These are phyloP conservation scores for Crypturellus undulatus DNA, from an alignment of 2,113 vertebrate genomes.

Conservation along the genomic window DNA sequence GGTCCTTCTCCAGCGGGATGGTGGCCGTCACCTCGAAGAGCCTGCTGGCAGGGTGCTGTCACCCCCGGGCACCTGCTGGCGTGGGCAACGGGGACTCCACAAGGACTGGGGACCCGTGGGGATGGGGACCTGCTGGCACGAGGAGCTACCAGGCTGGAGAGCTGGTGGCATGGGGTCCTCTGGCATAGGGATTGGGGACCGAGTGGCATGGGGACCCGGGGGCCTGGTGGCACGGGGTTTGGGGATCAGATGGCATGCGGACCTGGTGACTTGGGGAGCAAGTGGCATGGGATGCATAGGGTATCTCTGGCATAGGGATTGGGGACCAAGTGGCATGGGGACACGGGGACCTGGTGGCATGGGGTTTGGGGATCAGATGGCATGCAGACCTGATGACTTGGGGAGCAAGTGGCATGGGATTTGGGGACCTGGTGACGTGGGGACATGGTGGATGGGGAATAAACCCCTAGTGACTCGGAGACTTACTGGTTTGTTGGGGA, in stretches of 20 bases:
- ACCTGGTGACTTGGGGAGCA: background rate
- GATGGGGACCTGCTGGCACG: background rate
- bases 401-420: background rate
- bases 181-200: no score
- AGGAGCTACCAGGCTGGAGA: fast-evolving
- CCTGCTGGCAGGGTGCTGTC: background rate
- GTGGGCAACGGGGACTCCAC: fast-evolving
- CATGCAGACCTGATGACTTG: background rate
- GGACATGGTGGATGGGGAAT: no score
- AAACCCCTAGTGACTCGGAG: background rate
- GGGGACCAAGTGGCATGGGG: background rate
- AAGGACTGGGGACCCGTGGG: fast-evolving
- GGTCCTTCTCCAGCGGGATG: conserved; percentile 80
- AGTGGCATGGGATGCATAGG: background rate
- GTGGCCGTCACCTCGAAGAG: conserved; percentile 73
- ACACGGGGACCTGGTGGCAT: background rate
- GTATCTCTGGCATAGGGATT: no score
- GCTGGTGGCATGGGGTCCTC: background rate
- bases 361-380: background rate
- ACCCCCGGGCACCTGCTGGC: fast-evolving
- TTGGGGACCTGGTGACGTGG: background rate
- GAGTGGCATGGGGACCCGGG: background rate
- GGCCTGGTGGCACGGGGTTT: background rate
- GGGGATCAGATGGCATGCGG: background rate
- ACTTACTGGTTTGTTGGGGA: background rate